These are phyloP conservation scores for Phrynocephalus guinanensis DNA, from an alignment of 2,797 vertebrate genomes.

Conservation along the genomic window DNA sequence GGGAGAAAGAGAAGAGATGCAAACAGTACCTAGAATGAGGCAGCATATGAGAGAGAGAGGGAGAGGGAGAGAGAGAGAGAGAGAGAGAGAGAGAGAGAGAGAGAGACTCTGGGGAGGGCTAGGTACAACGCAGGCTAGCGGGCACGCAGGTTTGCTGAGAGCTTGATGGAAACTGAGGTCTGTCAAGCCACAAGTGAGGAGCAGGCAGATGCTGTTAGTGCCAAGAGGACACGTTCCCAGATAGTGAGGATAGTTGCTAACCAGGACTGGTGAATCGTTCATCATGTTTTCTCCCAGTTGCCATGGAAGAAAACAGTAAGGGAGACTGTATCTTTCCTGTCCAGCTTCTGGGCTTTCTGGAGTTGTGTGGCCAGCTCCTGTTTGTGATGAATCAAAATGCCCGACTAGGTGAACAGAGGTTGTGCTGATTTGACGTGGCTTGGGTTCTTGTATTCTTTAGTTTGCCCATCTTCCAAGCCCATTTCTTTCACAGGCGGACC, in stretches of 20 bases:
- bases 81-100: neutral
- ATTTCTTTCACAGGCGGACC: neutral
- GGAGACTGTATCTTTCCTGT: neutral
- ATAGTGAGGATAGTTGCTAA: neutral
- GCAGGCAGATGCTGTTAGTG: neutral
- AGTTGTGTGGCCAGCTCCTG: neutral
- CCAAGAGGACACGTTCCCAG: too few species aligned
- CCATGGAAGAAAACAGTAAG: neutral
- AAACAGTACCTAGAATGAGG: constrained; percentile 41
- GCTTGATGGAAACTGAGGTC: neutral
- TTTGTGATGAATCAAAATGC: neutral
- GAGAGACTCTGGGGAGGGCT: constrained; percentile 23
- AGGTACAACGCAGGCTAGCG: constrained; percentile 48
- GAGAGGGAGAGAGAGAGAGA: neutral
- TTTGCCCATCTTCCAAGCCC: too few species aligned
- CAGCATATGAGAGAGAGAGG: constrained; percentile 29
- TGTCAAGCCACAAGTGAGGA: neutral
- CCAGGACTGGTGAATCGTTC: neutral
- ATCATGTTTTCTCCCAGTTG: neutral
- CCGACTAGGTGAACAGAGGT: neutral
- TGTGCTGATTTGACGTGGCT: neutral
- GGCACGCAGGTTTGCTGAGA: constrained; percentile 26
- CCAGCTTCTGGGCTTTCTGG: neutral
- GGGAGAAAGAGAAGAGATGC: constrained; percentile 11
- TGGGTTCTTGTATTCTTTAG: neutral